Conservation (phyloP, 2,888 invertebrate genomes). For the Caenorhabditis auriculariae region DNA sequence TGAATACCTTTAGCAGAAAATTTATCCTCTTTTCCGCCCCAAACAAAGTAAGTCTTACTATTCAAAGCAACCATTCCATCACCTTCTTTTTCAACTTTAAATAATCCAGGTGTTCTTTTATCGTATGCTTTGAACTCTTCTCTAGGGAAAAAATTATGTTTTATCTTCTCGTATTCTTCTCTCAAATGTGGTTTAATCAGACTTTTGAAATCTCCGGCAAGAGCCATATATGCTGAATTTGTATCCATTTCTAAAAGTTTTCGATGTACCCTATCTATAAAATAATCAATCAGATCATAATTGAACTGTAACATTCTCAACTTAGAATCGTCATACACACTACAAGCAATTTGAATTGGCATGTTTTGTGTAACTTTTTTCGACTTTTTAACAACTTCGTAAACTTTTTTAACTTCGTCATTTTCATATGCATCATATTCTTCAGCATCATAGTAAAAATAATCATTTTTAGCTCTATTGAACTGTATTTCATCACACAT, state of each 20-base stretch:
- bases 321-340: constrained; percentile 29
- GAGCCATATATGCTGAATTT: constrained; percentile 26
- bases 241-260: constrained; percentile 11
- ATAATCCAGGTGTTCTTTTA: constrained; percentile 27
- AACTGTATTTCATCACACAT: constrained; percentile 20
- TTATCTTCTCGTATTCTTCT: constrained; percentile 17
- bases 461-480: constrained; percentile 15
- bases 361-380: constrained; percentile 20
- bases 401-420: constrained; percentile 6
- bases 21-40: constrained; percentile 12
- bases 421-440: constrained; percentile 13
- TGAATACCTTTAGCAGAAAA: constrained; percentile 27
- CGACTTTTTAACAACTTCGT: constrained; percentile 12
- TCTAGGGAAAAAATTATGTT: constrained; percentile 17
- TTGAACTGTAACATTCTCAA: constrained; percentile 23
- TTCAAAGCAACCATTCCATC: constrained; percentile 28
- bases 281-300: constrained; percentile 20
- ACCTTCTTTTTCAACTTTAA: constrained; percentile 25
- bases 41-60: constrained; percentile 20
- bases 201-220: constrained; percentile 12
- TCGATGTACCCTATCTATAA: constrained; percentile 5
- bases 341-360: constrained; percentile 21
- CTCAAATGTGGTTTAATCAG: constrained; percentile 18
- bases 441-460: constrained; percentile 15
- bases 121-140: constrained; percentile 12